A percentile compares a stretch with the other conserved stretches of the same genome.
Conservation (phyloP, 2,797 vertebrate genomes). For the Fistularia commersonii region DNA sequence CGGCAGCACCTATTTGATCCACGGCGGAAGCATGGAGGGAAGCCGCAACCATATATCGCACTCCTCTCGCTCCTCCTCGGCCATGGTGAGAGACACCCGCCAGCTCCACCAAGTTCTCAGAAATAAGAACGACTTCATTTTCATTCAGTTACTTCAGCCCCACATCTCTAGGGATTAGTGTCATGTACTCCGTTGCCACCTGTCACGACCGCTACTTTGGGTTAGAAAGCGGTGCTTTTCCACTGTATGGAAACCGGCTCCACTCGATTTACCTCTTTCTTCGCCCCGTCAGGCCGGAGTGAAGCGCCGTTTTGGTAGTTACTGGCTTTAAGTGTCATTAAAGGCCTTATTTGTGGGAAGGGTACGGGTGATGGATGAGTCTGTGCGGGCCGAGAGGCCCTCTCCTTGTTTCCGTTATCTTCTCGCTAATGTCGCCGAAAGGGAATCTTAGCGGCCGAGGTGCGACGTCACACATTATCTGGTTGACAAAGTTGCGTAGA, state of each 20-base stretch:
- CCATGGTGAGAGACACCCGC: slow-evolving; percentile 83
- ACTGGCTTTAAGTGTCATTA: too few species aligned
- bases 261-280: not conserved
- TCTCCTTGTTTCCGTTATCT: too few species aligned
- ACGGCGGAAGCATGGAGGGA: slow-evolving; percentile 87
- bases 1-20: slow-evolving; percentile 93
- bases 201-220: slow-evolving; percentile 25
- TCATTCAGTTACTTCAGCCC: not conserved
- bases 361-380: too few species aligned
- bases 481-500: too few species aligned
- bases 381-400: too few species aligned
- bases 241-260: not conserved
- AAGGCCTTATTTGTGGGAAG: not conserved
- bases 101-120: not conserved
- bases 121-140: not conserved
- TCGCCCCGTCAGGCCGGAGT: too few species aligned
- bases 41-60: slow-evolving; percentile 88
- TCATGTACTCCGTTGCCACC: slow-evolving; percentile 3
- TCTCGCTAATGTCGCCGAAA: too few species aligned
- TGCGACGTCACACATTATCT: too few species aligned
- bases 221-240: slow-evolving; percentile 7
- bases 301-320: too few species aligned
- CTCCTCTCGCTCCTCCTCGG: slow-evolving; percentile 92
- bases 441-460: too few species aligned
- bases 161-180: too few species aligned